Evolutionary conservation across 2,113 vertebrate genomes (phyloP).

Genomic region (Neomonachus schauinslandi): DNA sequence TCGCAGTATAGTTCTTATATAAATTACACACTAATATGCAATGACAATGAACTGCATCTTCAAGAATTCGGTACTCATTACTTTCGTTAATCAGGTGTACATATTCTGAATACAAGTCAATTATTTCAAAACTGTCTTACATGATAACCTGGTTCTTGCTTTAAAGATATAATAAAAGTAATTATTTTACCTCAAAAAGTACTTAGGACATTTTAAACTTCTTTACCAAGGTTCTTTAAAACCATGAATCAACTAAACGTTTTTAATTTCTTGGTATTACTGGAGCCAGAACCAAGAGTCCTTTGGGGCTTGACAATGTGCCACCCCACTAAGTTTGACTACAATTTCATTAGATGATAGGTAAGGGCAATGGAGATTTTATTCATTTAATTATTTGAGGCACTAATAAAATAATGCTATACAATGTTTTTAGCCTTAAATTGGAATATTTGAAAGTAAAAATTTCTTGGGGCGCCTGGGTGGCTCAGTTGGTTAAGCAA

Average conservation of each 20-base stretch:
- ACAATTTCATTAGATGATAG: neutral
- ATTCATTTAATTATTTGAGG: neutral
- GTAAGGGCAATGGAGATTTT: neutral
- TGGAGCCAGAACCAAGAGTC: slow-evolving; percentile 17
- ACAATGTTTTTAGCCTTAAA: neutral
- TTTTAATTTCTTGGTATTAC: neutral
- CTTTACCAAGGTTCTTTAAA: neutral
- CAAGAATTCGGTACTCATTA: neutral
- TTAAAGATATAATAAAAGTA: slow-evolving; percentile 26
- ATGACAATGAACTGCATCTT: neutral
- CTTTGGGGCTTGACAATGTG: neutral
- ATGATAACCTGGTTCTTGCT: neutral
- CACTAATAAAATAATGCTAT: neutral
- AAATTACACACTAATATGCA: neutral
- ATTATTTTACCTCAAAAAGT: slow-evolving; percentile 38
- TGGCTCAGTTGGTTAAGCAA: no score
- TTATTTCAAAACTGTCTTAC: slow-evolving; percentile 45
- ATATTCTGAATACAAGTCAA: neutral
- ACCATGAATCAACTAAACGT: neutral
- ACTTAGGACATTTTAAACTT: slow-evolving; percentile 3
- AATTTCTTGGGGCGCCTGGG: neutral
- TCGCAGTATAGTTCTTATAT: neutral
- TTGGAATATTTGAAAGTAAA: slow-evolving; percentile 31
- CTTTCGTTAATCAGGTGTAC: neutral
- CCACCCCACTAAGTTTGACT: neutral